Evolutionary conservation across 2,888 invertebrate species (phyloP).

Genomic region (Eupithecia exiguata): DNA sequence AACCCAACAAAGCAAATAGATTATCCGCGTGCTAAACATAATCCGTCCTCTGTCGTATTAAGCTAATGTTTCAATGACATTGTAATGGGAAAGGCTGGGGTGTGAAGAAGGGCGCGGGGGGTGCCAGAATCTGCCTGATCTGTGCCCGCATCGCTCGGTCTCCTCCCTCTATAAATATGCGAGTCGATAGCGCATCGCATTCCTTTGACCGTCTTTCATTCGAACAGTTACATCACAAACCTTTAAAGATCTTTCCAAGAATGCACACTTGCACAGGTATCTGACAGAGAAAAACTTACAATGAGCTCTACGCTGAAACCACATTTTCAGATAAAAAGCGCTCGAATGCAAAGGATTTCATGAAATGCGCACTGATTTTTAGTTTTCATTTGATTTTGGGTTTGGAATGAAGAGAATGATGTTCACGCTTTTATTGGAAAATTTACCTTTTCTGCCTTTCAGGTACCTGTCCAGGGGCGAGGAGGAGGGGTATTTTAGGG

Average conservation of each 20-base stretch:
- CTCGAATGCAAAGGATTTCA: neutral
- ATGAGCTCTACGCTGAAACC: neutral
- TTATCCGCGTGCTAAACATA: constrained; percentile 14
- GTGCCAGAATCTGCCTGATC: constrained; percentile 47
- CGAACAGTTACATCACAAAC: constrained; percentile 50
- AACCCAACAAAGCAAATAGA: constrained; percentile 4
- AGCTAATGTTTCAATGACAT: constrained; percentile 45
- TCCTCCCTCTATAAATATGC: constrained; percentile 65
- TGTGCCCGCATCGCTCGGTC: constrained; percentile 49
- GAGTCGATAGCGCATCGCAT: constrained; percentile 66
- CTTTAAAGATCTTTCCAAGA: constrained; percentile 39
- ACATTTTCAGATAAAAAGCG: neutral
- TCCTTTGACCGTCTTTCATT: constrained; percentile 46
- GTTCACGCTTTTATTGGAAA: neutral
- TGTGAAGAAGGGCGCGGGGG: constrained; percentile 33
- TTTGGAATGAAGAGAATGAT: neutral
- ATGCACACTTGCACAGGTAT: constrained; percentile 16
- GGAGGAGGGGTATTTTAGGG: too few species aligned
- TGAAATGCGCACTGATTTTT: neutral
- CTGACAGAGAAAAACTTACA: neutral
- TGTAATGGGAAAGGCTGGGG: constrained; percentile 41
- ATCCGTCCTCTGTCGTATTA: constrained; percentile 37
- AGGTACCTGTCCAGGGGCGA: neutral
- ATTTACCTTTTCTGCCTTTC: neutral
- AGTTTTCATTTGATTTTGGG: neutral